Evolutionary conservation across 2,888 invertebrate species (phyloP).

Genomic region (Choreutis nemorana): DNA sequence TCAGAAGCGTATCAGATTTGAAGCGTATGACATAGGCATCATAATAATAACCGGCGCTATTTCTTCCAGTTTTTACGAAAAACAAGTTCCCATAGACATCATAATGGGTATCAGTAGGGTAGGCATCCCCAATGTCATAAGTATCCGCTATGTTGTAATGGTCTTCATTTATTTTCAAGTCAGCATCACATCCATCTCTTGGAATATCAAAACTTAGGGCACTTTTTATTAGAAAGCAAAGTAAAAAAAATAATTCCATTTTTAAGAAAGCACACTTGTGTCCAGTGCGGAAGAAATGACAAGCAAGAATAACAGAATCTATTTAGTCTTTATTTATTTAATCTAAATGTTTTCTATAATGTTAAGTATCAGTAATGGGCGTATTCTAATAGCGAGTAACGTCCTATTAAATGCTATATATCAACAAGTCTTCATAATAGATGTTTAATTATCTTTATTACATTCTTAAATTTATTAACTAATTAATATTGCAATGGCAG

Average conservation of each 20-base stretch:
- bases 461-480: too few relatives aligned
- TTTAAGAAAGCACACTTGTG: too few relatives aligned
- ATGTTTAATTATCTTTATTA: too few relatives aligned
- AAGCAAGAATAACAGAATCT: too few relatives aligned
- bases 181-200: constrained; percentile 22
- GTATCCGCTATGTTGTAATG: constrained; percentile 28
- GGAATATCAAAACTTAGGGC: constrained; percentile 37
- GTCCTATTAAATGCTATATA: too few relatives aligned
- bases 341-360: too few relatives aligned
- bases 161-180: constrained; percentile 33
- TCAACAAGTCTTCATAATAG: too few relatives aligned
- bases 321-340: too few relatives aligned
- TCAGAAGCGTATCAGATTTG: constrained; percentile 21
- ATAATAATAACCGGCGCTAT: constrained; percentile 29
- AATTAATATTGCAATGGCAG: too few relatives aligned
- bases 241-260: constrained; percentile 19
- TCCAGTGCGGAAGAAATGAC: too few relatives aligned
- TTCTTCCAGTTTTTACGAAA: constrained; percentile 31
- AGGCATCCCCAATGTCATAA: constrained; percentile 27
- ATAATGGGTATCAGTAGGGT: constrained; percentile 41
- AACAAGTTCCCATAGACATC: constrained; percentile 43
- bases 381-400: too few relatives aligned
- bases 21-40: constrained; percentile 30
- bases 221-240: constrained; percentile 16
- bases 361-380: too few relatives aligned